Evolutionary conservation across 2,797 vertebrate genomes (phyloP).

Genomic region (Tokudaia muenninki): DNA sequence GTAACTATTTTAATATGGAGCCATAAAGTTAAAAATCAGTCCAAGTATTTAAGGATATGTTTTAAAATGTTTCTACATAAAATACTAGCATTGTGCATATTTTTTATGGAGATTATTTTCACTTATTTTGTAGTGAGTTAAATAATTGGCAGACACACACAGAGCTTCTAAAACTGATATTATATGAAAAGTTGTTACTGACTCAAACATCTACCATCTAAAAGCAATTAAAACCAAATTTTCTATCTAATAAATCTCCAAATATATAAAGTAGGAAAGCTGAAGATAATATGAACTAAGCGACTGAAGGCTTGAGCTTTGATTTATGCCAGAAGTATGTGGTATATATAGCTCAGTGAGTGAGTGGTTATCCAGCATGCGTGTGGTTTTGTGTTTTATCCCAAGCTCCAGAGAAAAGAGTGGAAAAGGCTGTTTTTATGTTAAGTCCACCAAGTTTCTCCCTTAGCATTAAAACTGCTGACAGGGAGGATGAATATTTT

Average conservation of each 20-base stretch:
- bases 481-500: background rate
- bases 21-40: conserved; percentile 32
- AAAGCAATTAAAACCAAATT: conserved; percentile 44
- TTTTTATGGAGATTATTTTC: conserved; percentile 11
- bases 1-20: background rate
- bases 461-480: conserved; percentile 47
- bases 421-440: background rate
- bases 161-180: background rate
- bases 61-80: conserved; percentile 39
- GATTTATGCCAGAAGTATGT: background rate
- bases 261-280: background rate
- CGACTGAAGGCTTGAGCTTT: conserved; percentile 2
- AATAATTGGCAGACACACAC: conserved; percentile 1
- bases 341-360: background rate
- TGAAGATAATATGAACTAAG: conserved; percentile 24
- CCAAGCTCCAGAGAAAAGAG: background rate
- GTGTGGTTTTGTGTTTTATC: background rate
- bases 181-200: background rate
- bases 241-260: conserved; percentile 5
- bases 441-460: background rate
- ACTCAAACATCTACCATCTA: background rate
- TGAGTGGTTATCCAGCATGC: background rate
- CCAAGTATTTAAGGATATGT: conserved; percentile 38
- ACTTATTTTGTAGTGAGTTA: conserved; percentile 9
- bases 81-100: background rate